A percentile compares a stretch with the other conserved stretches of the same genome.
These are phyloP conservation scores for Thalpophila matura DNA, from an alignment of 2,888 invertebrate species.

Conservation along the genomic window DNA sequence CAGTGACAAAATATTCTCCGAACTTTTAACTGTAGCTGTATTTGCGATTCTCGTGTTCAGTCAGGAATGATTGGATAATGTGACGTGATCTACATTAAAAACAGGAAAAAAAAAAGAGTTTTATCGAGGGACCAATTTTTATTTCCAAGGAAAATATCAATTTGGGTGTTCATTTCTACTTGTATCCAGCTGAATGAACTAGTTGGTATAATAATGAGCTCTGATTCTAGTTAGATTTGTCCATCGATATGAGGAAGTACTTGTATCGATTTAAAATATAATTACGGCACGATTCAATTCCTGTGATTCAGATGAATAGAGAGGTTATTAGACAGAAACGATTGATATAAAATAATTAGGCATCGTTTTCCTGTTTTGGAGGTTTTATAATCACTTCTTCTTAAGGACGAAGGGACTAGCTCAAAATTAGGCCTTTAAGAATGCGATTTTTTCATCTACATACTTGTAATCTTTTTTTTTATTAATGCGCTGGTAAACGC, in stretches of 20 bases:
- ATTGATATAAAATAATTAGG: conserved; percentile 5
- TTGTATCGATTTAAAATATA: conserved; percentile 10
- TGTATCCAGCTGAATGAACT: not conserved
- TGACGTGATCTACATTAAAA: not conserved
- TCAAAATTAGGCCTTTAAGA: too few species aligned
- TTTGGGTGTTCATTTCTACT: conserved; percentile 7
- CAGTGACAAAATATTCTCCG: too few species aligned
- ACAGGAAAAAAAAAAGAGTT: not conserved
- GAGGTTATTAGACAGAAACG: not conserved
- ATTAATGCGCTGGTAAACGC: too few species aligned
- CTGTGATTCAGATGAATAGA: not conserved
- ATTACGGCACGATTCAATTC: conserved; percentile 26
- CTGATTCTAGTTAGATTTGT: conserved; percentile 24
- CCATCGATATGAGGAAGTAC: too few species aligned
- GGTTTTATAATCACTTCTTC: too few species aligned
- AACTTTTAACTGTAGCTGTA: too few species aligned
- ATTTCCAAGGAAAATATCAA: not conserved
- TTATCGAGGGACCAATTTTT: too few species aligned
- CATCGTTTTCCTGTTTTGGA: not conserved
- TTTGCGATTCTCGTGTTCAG: too few species aligned
- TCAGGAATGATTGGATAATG: not conserved
- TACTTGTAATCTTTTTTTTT: too few species aligned
- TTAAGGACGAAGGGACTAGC: too few species aligned
- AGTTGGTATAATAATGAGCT: conserved; percentile 8
- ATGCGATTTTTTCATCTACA: too few species aligned